Evolutionary conservation across 2,113 vertebrate genomes (phyloP).

Genomic region (Oreamnos americanus): DNA sequence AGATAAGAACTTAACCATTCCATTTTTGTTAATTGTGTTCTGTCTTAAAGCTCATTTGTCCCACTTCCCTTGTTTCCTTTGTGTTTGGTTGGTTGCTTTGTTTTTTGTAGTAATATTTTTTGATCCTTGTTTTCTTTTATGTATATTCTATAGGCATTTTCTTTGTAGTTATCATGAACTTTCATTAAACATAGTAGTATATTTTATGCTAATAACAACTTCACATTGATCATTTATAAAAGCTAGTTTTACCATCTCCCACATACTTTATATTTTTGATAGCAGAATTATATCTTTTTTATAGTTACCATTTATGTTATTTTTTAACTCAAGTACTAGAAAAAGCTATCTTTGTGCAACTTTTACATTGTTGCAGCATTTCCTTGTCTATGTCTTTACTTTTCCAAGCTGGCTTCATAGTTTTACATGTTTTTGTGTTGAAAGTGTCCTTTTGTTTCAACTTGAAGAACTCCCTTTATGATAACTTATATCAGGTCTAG

Average conservation of each 20-base stretch:
- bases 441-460: background rate
- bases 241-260: background rate
- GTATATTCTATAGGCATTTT: background rate
- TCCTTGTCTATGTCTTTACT: background rate
- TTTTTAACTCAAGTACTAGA: background rate
- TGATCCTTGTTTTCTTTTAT: background rate
- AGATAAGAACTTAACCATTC: background rate
- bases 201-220: background rate
- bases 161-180: background rate
- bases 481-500: background rate
- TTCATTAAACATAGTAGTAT: background rate
- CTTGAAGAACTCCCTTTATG: background rate
- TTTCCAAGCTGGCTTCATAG: background rate
- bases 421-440: background rate
- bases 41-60: background rate
- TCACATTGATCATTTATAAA: background rate
- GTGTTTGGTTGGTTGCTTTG: background rate
- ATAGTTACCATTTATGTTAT: background rate
- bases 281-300: background rate
- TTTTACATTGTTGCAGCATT: background rate
- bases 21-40: background rate
- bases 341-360: background rate
- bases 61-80: background rate
- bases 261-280: background rate
- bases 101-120: background rate